Conservation (phyloP, 2,113 vertebrate species). For the Pangasianodon hypophthalmus region DNA sequence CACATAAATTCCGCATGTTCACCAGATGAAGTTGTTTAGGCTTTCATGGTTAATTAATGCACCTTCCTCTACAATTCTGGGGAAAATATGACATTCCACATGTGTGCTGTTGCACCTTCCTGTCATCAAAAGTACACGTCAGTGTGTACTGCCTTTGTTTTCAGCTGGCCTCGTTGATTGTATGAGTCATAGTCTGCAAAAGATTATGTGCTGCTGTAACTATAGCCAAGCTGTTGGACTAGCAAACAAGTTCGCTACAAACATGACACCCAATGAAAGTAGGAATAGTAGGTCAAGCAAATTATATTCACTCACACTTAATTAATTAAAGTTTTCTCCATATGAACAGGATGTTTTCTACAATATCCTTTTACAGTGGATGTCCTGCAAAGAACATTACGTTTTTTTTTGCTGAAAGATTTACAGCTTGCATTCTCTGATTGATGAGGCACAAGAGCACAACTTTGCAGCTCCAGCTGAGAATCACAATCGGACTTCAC, state of each 20-base stretch:
- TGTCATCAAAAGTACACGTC: conserved; percentile 43
- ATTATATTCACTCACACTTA: conserved; percentile 6
- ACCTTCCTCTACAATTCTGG: conserved; percentile 60
- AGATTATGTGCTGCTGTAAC: conserved; percentile 31
- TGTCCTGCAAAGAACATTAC: neutral
- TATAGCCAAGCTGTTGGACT: conserved; percentile 22
- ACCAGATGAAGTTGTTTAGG: conserved; percentile 60
- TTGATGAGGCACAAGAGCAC: conserved; percentile 23
- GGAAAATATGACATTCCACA: conserved; percentile 51
- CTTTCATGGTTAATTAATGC: conserved; percentile 66
- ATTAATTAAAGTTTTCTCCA: conserved; percentile 20
- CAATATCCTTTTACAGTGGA: neutral
- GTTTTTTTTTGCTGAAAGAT: neutral
- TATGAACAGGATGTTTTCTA: neutral
- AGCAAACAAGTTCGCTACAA: conserved; percentile 29
- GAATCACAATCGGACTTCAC: conserved; percentile 11
- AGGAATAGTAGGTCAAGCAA: conserved; percentile 5
- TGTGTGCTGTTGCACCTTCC: conserved; percentile 48
- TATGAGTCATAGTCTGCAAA: conserved; percentile 40
- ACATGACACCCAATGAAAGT: conserved; percentile 30
- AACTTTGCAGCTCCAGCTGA: neutral
- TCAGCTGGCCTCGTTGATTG: conserved; percentile 30
- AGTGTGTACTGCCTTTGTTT: conserved; percentile 29
- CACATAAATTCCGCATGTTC: conserved; percentile 42
- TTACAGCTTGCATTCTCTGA: conserved; percentile 3